Evolutionary conservation across 2,113 vertebrate genomes (phyloP).

Genomic region (Galbula dea): DNA sequence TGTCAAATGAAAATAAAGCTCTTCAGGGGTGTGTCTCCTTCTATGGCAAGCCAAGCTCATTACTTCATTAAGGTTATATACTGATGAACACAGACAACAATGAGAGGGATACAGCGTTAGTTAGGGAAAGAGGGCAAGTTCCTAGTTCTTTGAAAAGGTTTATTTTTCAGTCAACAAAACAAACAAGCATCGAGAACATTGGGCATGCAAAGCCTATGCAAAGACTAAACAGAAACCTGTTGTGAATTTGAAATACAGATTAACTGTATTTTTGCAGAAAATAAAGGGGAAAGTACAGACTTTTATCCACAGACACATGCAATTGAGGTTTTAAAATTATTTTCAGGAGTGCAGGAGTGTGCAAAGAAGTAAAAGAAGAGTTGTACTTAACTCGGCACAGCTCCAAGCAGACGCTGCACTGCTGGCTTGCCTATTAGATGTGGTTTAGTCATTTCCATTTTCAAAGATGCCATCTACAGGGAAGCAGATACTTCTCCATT

Average conservation of each 20-base stretch:
- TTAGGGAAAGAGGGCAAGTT: not conserved
- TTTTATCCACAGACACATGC: not conserved
- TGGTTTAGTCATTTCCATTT: not conserved
- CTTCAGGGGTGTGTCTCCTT: not conserved
- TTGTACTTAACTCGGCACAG: not conserved
- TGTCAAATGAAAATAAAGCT: not conserved
- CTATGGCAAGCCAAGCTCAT: not conserved
- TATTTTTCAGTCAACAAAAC: not conserved
- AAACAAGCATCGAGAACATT: not conserved
- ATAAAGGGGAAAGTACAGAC: not conserved
- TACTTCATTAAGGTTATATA: not conserved
- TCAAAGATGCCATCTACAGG: not conserved
- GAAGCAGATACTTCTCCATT: not conserved
- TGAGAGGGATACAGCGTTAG: not conserved
- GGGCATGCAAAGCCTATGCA: not conserved
- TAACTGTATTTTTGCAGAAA: not conserved
- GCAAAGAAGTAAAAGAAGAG: not conserved
- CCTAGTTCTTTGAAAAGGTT: not conserved
- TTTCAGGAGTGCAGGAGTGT: not conserved
- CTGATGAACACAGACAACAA: not conserved
- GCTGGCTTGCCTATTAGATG: not conserved
- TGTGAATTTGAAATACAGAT: not conserved
- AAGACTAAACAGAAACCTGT: not conserved
- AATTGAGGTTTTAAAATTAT: not conserved
- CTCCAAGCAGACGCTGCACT: not conserved